Base-by-base conservation (phyloP, 2,888 invertebrate genomes). In the Nemoura dubitans region DNA sequence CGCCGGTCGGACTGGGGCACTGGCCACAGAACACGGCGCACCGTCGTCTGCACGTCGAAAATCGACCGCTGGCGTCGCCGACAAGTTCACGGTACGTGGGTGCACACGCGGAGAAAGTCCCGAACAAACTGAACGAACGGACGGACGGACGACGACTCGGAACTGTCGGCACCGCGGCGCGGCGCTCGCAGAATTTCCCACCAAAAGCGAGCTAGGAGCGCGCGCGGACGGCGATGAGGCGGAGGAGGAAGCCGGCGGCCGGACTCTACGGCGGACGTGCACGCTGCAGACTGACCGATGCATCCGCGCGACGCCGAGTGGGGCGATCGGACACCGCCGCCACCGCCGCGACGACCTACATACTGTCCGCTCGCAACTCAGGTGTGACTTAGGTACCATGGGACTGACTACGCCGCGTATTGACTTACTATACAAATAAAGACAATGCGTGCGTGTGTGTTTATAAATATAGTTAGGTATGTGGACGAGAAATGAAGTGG, bases 101-200 rank as follows among this genome's bases (percentile, higher is more conserved):
- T 27, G 78, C 28, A 78, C 28, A 16, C 78, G 21, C 78, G 27
- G 78, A 21, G 78, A 78, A 78, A 78, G 78, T 78, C 28, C n/a
- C 5, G 21, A 27, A 78, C 78, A 26, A 78, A 78, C 78, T 78
- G 59, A 59, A 59, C 59, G 59, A 59, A 59, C n/a, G n/a, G n/a
- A n/a, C n/a, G n/a, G 59, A 59, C 59, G 1, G 26, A 78, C 78
- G 78, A 78, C 14, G 7, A 10, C 28, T 78, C 28, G 5, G 78
- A 28, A n/a, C n/a, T n/a, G n/a, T n/a, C n/a, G n/a, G n/a, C 78
- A 28, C 26, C 27, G 78, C 78, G 16, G 28, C 78, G 5, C 25
- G 7, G 25, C 76, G 25, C 3, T 3, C 76, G 28, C 26, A 21
- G 76, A 36, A 36, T 28, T 78, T 78, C 78, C 78, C 78, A 78